Conservation (phyloP, 2,113 vertebrate genomes). For the Dermatemys mawii region DNA sequence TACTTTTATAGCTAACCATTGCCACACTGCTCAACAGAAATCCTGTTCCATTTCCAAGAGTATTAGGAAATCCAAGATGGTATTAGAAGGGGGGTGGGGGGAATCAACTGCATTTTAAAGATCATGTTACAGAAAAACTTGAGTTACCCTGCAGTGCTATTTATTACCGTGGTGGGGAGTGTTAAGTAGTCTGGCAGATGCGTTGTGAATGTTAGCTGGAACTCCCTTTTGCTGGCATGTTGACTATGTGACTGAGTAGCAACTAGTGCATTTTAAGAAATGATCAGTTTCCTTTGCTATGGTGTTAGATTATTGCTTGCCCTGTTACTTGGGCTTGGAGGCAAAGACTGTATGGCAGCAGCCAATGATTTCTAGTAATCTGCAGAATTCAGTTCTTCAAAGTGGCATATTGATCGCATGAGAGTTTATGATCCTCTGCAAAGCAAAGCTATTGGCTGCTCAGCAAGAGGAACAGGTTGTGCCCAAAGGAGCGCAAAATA, state of each 20-base stretch:
- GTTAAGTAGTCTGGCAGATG: not conserved
- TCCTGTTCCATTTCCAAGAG: constrained; percentile 37
- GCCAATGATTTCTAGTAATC: not conserved
- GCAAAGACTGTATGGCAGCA: not conserved
- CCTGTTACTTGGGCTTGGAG: not conserved
- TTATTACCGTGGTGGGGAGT: not conserved
- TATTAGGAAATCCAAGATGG: constrained; percentile 18
- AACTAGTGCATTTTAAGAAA: not conserved
- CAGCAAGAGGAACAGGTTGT: not conserved
- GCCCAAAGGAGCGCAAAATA: accelerated
- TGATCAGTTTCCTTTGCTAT: not conserved
- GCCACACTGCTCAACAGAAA: constrained; percentile 35
- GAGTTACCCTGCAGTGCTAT: not conserved
- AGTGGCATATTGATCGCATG: accelerated
- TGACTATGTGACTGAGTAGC: not conserved
- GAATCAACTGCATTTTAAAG: constrained; percentile 31
- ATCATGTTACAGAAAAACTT: constrained; percentile 24
- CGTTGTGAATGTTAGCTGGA: not conserved
- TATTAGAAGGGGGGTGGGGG: constrained; percentile 5
- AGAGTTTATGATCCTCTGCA: not conserved
- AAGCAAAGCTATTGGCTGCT: accelerated
- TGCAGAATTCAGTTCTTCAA: not conserved
- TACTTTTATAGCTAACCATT: not conserved
- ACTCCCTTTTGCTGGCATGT: not conserved
- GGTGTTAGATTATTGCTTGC: not conserved